Evolutionary conservation across 2,113 vertebrate genomes (phyloP).

Genomic region (Isurus oxyrinchus): DNA sequence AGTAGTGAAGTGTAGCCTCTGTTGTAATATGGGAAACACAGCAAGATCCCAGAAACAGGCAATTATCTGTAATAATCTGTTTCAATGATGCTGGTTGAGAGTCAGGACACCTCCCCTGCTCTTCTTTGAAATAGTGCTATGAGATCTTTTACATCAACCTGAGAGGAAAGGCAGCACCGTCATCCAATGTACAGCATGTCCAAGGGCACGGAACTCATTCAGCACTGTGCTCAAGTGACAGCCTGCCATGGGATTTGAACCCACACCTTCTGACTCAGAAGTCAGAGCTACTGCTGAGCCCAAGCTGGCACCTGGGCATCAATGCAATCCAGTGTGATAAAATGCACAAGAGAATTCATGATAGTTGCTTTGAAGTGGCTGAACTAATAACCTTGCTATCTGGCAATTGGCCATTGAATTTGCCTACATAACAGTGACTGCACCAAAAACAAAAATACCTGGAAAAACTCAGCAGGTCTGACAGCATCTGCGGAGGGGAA

Average conservation of each 20-base stretch:
- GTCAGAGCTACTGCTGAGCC: not conserved
- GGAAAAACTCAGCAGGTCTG: too few species aligned
- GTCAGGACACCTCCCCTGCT: not conserved
- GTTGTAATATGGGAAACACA: not conserved
- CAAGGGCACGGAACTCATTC: not conserved
- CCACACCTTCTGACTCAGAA: not conserved
- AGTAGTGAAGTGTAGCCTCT: not conserved
- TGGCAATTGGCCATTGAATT: not conserved
- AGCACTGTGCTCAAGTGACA: not conserved
- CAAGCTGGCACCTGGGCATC: not conserved
- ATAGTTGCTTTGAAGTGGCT: not conserved
- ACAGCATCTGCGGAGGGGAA: too few species aligned
- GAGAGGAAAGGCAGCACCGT: not conserved
- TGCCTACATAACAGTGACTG: not conserved
- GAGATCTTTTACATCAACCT: not conserved
- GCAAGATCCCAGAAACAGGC: not conserved
- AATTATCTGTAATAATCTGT: not conserved
- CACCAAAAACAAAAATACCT: too few species aligned
- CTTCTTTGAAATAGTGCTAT: not conserved
- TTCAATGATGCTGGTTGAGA: not conserved
- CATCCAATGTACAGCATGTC: not conserved
- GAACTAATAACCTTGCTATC: not conserved
- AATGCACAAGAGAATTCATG: not conserved
- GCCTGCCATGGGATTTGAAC: not conserved
- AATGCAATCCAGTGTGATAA: not conserved